A percentile compares a stretch with the other conserved stretches of the same genome.
Conservation (phyloP, 2,113 vertebrate species). For the Dendropsophus ebraccatus region DNA sequence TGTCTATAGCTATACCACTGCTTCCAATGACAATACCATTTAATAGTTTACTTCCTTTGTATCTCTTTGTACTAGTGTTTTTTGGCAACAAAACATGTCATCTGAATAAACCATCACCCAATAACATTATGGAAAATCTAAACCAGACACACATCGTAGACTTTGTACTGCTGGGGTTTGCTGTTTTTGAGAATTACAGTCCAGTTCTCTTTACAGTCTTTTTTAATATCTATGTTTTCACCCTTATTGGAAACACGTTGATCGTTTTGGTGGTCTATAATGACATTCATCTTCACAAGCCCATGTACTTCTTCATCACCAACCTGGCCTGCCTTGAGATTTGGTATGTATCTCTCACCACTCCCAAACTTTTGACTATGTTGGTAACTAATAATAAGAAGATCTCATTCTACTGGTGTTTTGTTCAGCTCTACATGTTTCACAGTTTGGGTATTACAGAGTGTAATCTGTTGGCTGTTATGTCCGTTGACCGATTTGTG, state of each 20-base stretch:
- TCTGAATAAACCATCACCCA: not conserved
- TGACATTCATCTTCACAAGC: slow-evolving; percentile 62
- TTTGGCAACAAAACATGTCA: too few species aligned
- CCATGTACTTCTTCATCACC: slow-evolving; percentile 69
- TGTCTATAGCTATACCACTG: too few species aligned
- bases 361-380: slow-evolving; percentile 65
- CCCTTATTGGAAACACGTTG: slow-evolving; percentile 65
- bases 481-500: not conserved
- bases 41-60: too few species aligned
- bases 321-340: slow-evolving; percentile 70
- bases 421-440: slow-evolving; percentile 69
- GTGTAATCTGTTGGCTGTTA: not conserved
- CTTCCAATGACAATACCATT: too few species aligned
- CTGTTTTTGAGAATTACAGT: not conserved
- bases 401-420: slow-evolving; percentile 65
- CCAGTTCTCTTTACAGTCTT: not conserved
- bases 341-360: slow-evolving; percentile 64
- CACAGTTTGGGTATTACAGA: slow-evolving; percentile 47
- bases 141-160: not conserved
- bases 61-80: not conserved
- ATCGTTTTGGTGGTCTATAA: slow-evolving; percentile 61
- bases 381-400: slow-evolving; percentile 53
- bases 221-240: slow-evolving; percentile 58
- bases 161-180: slow-evolving; percentile 8
- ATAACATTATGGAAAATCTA: not conserved